A percentile compares a stretch with the other conserved stretches of the same genome.
Conservation (phyloP, 2,888 invertebrate species). For the Epinotia nisella region DNA sequence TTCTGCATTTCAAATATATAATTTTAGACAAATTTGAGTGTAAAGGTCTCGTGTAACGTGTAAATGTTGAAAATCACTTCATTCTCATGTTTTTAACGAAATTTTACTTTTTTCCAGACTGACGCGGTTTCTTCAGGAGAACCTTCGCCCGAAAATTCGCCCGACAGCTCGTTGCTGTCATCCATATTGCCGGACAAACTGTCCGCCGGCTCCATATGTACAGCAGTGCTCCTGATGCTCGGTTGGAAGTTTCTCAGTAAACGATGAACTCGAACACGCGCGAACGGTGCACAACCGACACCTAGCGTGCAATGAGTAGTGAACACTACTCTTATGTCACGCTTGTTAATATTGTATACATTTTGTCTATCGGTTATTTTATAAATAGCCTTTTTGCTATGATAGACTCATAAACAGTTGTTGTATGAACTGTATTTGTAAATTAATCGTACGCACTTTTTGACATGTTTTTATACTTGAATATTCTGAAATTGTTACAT, state of each 20-base stretch:
- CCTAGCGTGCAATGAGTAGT: slow-evolving; percentile 49
- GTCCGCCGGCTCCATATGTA: slow-evolving; percentile 83
- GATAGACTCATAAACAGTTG: slow-evolving; percentile 38
- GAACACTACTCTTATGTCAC: slow-evolving; percentile 47
- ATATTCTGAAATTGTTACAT: slow-evolving; percentile 42
- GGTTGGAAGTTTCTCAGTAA: slow-evolving; percentile 86
- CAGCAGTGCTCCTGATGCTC: slow-evolving; percentile 86
- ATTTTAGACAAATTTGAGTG: no score
- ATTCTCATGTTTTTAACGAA: background rate
- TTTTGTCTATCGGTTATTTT: slow-evolving; percentile 43
- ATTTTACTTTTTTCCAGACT: slow-evolving; percentile 65
- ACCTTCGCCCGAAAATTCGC: slow-evolving; percentile 49
- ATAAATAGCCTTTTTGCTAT: slow-evolving; percentile 31
- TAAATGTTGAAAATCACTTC: no score
- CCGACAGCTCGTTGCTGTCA: slow-evolving; percentile 81
- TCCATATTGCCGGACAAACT: slow-evolving; percentile 84
- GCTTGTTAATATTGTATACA: slow-evolving; percentile 44
- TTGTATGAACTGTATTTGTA: slow-evolving; percentile 41
- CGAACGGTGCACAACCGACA: slow-evolving; percentile 36
- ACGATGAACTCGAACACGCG: slow-evolving; percentile 73
- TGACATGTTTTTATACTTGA: slow-evolving; percentile 43
- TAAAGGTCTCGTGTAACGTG: no score
- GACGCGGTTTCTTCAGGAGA: slow-evolving; percentile 63
- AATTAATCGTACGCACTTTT: slow-evolving; percentile 41
- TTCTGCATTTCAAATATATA: background rate